Evolutionary conservation across 2,113 vertebrate genomes (phyloP), one percentile per base, ranked within the genome.

Genomic region (Xiphias gladius): DNA sequence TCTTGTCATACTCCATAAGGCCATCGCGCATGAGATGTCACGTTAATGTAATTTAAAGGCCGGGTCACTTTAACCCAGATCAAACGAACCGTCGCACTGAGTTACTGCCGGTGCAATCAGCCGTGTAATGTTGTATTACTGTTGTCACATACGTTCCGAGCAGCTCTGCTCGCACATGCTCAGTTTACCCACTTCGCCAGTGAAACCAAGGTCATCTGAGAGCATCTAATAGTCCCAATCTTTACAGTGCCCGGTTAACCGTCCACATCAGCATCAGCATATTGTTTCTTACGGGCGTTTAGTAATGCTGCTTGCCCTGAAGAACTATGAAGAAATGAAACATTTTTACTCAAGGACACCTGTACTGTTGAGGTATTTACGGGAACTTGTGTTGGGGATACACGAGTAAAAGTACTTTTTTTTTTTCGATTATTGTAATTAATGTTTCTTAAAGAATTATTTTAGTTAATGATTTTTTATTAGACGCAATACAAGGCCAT

Each of bases 121-220:
- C 62, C 11, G n/a, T 24, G 16, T 74, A 35, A 69, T 24, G 58
- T 41, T 67, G 54, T 48, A 24, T 59, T 32, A 35, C 1, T 24
- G 37, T 32, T 58, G 64, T 77, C 73, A 72, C 48, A 65, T 46
- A 66, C 14, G 19, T 50, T 80, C 54, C 32, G 57, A 63, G n/a
- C 32, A 35, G 54, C 37, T 32, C 6, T 7, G 55, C 37, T 79
- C 46, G 64, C 9, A 52, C 59, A 30, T 28, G 59, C 48, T 48
- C 62, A 73, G 54, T 59, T 68, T 20, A 12, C 3, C 13, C 19
- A 24, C 46, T 67, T 28, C 11, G 32, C 24, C 35, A 20, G 7
- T 7, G 28, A 65, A 55, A 58, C 26, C 59, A 59, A 78, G 52
- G 73, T 74, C 62, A 63, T 20, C 50, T 26, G 13, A 70, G 35